Percentiles rank a stretch among this genome's conserved stretches.
Conservation (phyloP, 2,113 vertebrate genomes). For the Potamarius usumacintae region DNA sequence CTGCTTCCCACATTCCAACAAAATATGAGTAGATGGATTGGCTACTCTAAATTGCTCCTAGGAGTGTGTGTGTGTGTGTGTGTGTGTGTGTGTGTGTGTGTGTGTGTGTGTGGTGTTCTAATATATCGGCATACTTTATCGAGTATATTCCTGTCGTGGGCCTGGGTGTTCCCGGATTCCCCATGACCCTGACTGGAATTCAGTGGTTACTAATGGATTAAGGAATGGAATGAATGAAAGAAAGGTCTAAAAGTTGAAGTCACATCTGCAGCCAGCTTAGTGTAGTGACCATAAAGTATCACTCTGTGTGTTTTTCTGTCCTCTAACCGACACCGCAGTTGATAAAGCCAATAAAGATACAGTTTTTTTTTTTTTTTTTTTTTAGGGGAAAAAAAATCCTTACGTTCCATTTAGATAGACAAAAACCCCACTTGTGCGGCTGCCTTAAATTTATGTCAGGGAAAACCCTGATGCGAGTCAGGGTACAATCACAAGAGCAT, state of each 20-base stretch:
- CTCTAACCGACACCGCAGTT: conserved; percentile 5
- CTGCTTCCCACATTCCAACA: neutral
- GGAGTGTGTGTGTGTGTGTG: too few species aligned
- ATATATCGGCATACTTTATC: neutral
- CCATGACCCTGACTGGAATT: neutral
- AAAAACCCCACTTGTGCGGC: conserved; percentile 5
- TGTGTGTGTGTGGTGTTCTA: neutral
- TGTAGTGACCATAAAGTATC: neutral
- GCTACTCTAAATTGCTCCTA: neutral
- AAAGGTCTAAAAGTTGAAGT: neutral
- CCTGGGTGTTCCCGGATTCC: neutral
- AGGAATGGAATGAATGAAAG: neutral
- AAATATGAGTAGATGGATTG: neutral
- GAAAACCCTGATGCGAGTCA: conserved; percentile 24
- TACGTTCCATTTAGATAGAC: neutral
- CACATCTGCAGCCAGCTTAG: neutral
- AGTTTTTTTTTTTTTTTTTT: neutral
- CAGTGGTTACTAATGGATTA: neutral
- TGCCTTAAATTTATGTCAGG: conserved; percentile 15
- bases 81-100: too few species aligned
- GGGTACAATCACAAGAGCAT: conserved; percentile 1
- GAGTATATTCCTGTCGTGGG: too few species aligned
- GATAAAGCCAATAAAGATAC: neutral
- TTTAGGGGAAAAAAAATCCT: neutral
- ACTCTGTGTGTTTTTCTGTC: neutral